Base-by-base conservation (phyloP, 2,113 vertebrate genomes). In the Pseudopipra pipra region DNA sequence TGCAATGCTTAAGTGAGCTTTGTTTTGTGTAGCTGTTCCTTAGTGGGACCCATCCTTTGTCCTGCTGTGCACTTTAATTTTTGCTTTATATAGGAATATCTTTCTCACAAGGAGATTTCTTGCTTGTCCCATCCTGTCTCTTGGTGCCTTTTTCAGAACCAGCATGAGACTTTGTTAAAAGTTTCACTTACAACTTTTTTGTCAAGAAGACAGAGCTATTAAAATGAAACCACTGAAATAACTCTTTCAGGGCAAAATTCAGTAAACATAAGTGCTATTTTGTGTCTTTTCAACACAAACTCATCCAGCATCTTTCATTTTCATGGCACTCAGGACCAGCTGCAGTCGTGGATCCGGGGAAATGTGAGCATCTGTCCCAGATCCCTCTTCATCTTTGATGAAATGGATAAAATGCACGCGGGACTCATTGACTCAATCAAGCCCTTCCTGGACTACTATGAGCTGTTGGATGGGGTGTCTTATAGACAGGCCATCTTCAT, bases 371-470 rank as follows among this genome's bases (percentile, higher is more conserved):
- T 94, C 87, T 99, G 99, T 19, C 96, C 98, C 0, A 98, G 98
- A 10, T 99, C 99, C 6, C 95, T 99, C 96, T 99, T 99, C 96
- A 98, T 99, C 82, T 99, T 99, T 62, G 99, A 99, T 11, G 99
- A 99, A 87, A 99, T 99, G 99, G 99, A 99, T 89, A 99, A 99
- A 97, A 99, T 99, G 98, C 98, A 98, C 0, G 98, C 99, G 0
- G 99, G 99, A 20, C 97, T 99, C 92, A 99, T 99, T 4, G 99
- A 99, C 46, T 97, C 99, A 72, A 99, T 99, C 87, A 99, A 99
- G 62, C 99, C 99, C 0, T 99, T 98, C 95, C 96, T 99, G 81
- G 99, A 99, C 86, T 99, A 98, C 81, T 99, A 99, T 1, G 98
- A 98, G 20, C 96, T 98, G 46, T 94, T 99, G 85, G 98, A 99